phyloP scores from a whole-genome alignment of 37 sponge, comb jelly and placozoan genomes.

The Halisarca cf. caerulea region DNA sequence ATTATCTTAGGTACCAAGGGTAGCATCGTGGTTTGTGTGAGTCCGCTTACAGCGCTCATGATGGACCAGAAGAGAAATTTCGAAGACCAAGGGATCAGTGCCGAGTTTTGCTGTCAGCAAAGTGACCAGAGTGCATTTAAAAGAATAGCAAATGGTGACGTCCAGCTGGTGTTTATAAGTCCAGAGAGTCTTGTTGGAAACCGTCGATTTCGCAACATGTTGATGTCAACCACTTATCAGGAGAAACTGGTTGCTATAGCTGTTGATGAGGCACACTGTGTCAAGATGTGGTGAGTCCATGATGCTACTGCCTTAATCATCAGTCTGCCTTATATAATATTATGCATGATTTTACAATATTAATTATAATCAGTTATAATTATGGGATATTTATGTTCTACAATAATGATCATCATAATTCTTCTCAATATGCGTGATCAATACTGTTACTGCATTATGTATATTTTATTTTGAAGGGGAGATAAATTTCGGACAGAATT shows the following conservation, averaged over 20 bases:
- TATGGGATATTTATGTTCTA: not conserved
- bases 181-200: constrained; percentile 44
- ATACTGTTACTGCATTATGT: too few relatives aligned
- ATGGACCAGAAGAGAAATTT: constrained; percentile 47
- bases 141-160: constrained; percentile 28
- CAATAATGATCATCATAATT: too few relatives aligned
- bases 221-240: constrained; percentile 26
- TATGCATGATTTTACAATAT: not conserved
- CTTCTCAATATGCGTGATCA: too few relatives aligned
- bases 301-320: not conserved
- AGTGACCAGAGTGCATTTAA: not conserved
- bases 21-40: constrained; percentile 43
- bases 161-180: constrained; percentile 47
- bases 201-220: constrained; percentile 37
- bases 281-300: constrained; percentile 40
- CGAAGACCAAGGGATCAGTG: constrained; percentile 1
- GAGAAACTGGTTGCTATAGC: constrained; percentile 50
- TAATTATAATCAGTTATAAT: not conserved
- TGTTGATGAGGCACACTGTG: constrained; percentile 69
- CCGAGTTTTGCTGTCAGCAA: constrained; percentile 63
- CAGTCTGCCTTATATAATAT: not conserved
- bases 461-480: constrained; percentile 19
- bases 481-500: constrained; percentile 43
- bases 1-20: too few relatives aligned
- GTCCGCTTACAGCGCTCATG: constrained; percentile 55